Percentiles rank a stretch among this genome's conserved stretches.
phyloP scores from a whole-genome alignment of 2,113 vertebrate species.

The Cichladusa arquata region DNA sequence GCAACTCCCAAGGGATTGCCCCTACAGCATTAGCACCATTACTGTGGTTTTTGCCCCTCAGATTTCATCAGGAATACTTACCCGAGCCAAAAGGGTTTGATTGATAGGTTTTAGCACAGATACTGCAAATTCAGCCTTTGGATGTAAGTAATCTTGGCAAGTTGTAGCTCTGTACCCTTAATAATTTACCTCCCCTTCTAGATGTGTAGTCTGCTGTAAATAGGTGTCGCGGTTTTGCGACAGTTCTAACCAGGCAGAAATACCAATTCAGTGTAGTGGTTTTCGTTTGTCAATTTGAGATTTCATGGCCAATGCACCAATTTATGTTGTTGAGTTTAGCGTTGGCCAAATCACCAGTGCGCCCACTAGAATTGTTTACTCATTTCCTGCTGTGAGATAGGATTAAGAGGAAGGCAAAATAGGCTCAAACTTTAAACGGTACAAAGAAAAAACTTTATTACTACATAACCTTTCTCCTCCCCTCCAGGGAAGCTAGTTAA shows the following conservation, averaged over 20 bases:
- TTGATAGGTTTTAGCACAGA: neutral
- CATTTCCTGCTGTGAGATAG: too few relatives aligned
- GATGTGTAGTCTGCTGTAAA: neutral
- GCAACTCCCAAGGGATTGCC: neutral
- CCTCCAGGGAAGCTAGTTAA: neutral
- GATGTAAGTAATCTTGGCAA: accelerated
- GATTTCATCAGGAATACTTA: neutral
- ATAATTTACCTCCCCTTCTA: neutral
- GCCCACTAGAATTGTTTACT: too few relatives aligned
- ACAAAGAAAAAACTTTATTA: too few relatives aligned
- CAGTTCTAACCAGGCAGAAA: too few relatives aligned
- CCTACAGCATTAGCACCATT: neutral
- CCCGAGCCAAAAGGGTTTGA: neutral
- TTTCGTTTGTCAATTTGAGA: too few relatives aligned
- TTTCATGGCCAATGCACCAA: too few relatives aligned
- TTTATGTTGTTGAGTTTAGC: too few relatives aligned
- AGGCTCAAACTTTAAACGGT: too few relatives aligned
- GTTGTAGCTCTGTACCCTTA: neutral
- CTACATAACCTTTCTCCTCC: neutral
- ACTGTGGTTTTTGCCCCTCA: neutral
- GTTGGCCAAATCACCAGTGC: too few relatives aligned
- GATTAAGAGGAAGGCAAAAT: too few relatives aligned
- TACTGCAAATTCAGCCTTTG: neutral
- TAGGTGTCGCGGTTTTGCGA: too few relatives aligned
- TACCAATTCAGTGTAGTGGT: too few relatives aligned